Evolutionary conservation across 2,888 invertebrate genomes (phyloP), one percentile per base, ranked within the genome.

Genomic region (Xanthorhoe spadicearia): DNA sequence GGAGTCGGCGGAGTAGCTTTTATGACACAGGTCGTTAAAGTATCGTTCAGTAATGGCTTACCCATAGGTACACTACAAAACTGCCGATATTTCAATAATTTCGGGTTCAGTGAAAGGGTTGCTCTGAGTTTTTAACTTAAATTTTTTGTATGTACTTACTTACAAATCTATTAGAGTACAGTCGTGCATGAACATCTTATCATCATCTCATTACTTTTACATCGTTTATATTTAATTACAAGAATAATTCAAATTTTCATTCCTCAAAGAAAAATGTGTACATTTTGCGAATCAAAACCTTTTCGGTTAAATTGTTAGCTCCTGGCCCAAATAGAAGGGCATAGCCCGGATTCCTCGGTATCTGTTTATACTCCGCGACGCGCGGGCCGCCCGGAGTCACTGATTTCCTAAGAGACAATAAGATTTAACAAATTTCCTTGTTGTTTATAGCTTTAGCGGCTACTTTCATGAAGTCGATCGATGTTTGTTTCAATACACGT

Each of bases 341-440:
- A 74, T 77, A 68, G 57, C 59, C 71, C 71, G 68, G 75, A 76
- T 77, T 73, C 54, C 64, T 73, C 68, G 65, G 73, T 72, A 66
- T 75, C 75, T 76, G 73, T 77, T 75, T 76, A 71, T 71, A 67
- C 70, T 68, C 66, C 66, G 63, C 68, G 68, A 57, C 52, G 69
- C 64, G 68, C 70, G 63, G 63, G 62, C 71, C 68, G 61, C 68
- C 71, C 64, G 64, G 69, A 77, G 69, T 75, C 75, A 75, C 76
- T 77, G 78, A 82, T 82, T 80, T 77, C 75, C 75, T 75, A 67
- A 61, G 75, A 81, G 75, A 74, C 77, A 77, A 79, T 79, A 74
- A 79, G 74, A 78, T 78, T 80, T 78, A 66, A 76, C 70, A 73
- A 78, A 76, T 79, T 78, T 77, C 70, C 85, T 66, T 69, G 71